Base-by-base conservation (phyloP, 2,888 invertebrate species). In the Rapana venosa region DNA sequence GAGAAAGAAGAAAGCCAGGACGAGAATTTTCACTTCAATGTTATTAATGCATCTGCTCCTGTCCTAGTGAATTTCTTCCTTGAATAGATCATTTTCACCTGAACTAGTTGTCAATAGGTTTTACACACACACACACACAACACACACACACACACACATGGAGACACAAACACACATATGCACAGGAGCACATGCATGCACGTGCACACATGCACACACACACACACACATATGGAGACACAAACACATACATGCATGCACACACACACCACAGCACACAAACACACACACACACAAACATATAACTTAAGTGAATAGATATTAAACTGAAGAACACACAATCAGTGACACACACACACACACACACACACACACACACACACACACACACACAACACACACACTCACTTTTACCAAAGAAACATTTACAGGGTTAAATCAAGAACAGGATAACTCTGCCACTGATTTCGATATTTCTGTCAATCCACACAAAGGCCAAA, bases 201-300 rank as follows among this genome's bases (percentile, higher is more conserved):
- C 77, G n/a, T 30, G n/a, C 77, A 77, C n/a, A 8, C 77, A 77
- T n/a, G 30, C 30, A n/a, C 11, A 15, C n/a, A 77, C 77, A 30
- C 77, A 30, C 30, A 77, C 77, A 30, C 77, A 77, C 77, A 77
- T 13, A 66, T 13, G 13, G 1, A 66, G 1, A 77, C 77, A 30
- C 77, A 30, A 5, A 30, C 26, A 30, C 77, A 30, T 30, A 30
- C 77, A 30, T 30, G n/a, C 77, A 77, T 11, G n/a, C 30, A 77
- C 77, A 77, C 77, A 77, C 77, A 77, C 77, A 77, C 77, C 26
- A 77, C 77, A n/a, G n/a, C 77, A 77, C 77, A 77, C 77, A 77
- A 11, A n/a, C 77, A 77, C 77, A 77, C 30, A 77, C 77, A 77
- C 77, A 77, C 26, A 77, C 77, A 77, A 11, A 77, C 77, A 77